These are phyloP conservation scores for Limnephilus lunatus DNA, from an alignment of 2,888 invertebrate genomes.

Conservation along the genomic window DNA sequence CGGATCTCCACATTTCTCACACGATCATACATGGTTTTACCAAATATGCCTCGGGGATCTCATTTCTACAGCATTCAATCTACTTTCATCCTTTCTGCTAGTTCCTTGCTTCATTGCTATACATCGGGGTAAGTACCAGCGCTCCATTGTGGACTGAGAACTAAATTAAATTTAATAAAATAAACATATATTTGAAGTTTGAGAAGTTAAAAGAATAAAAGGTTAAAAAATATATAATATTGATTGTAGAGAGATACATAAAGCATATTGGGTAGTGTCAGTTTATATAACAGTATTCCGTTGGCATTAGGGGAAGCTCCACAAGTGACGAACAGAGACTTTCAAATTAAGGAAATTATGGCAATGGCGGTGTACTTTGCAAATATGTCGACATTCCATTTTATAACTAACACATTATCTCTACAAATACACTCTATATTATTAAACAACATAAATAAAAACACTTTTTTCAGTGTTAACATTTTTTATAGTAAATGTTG, in stretches of 20 bases:
- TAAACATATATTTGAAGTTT: background rate
- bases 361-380: background rate
- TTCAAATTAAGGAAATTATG: conserved; percentile 16
- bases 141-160: too few relatives aligned
- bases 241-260: background rate
- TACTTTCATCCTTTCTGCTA: too few relatives aligned
- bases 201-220: background rate
- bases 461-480: background rate
- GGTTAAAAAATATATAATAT: background rate
- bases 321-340: conserved; percentile 27
- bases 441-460: background rate
- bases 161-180: background rate
- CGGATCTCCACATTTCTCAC: too few relatives aligned
- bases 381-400: background rate
- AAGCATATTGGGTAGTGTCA: too few relatives aligned
- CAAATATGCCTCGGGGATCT: too few relatives aligned
- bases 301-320: conserved; percentile 36
- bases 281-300: conserved; percentile 26
- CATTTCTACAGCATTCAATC: too few relatives aligned
- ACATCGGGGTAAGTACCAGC: too few relatives aligned
- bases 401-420: background rate
- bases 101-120: too few relatives aligned
- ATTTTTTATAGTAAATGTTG: background rate
- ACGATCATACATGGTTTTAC: too few relatives aligned
- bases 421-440: background rate